These are phyloP conservation scores for Microctenopoma stevenorrisi DNA, from an alignment of 2,797 vertebrate species.

Conservation along the genomic window DNA sequence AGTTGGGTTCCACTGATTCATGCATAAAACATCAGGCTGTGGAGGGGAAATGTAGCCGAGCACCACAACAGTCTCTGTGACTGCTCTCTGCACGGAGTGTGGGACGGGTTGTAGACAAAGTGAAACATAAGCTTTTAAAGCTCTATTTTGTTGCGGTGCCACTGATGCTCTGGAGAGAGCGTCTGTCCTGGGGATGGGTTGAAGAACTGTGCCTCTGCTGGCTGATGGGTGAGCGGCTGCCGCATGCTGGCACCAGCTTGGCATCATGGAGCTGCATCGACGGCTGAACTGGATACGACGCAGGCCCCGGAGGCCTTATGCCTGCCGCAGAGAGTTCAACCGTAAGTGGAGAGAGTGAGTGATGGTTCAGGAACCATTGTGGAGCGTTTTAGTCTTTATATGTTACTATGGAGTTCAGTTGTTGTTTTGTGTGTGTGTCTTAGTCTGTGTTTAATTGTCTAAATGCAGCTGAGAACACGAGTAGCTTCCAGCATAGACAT, in stretches of 20 bases:
- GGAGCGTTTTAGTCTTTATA: neutral
- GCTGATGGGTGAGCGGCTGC: conserved; percentile 55
- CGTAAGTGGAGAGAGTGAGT: conserved; percentile 82
- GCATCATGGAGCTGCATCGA: conserved; percentile 89
- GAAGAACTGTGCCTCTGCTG: conserved; percentile 31
- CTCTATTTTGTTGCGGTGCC: conserved; percentile 9
- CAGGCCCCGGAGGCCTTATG: conserved; percentile 86
- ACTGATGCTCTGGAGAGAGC: conserved; percentile 43
- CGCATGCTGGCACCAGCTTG: conserved; percentile 50
- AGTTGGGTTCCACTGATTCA: conserved; percentile 83
- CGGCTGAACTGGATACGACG: conserved; percentile 89
- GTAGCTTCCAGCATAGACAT: conserved; percentile 42
- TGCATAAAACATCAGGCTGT: conserved; percentile 81
- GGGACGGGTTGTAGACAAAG: neutral
- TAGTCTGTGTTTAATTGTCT: conserved; percentile 28
- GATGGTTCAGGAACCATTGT: neutral
- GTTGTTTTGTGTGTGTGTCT: neutral
- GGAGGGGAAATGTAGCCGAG: conserved; percentile 62
- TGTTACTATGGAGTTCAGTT: neutral
- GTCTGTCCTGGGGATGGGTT: conserved; percentile 54
- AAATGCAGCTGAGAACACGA: conserved; percentile 53
- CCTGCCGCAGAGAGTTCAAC: conserved; percentile 83
- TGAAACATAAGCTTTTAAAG: conserved; percentile 6
- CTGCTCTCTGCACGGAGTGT: conserved; percentile 22
- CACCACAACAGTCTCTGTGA: conserved; percentile 39